Base-by-base conservation (phyloP, 2,797 vertebrate genomes). In the Neosalanx taihuensis region DNA sequence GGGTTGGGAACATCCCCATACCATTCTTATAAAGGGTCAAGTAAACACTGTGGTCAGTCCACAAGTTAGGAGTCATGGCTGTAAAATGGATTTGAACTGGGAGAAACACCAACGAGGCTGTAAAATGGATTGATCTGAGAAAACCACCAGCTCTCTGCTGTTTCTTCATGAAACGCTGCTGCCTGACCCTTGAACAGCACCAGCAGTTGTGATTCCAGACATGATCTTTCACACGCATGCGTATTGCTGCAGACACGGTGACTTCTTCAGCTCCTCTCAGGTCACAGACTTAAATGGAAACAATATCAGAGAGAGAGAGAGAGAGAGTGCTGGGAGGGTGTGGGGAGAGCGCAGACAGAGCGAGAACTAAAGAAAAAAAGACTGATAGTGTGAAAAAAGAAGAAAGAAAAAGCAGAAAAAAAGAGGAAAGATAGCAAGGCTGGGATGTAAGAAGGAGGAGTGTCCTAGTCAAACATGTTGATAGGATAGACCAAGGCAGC, bases 391-490 rank as follows among this genome's bases (percentile, higher is more conserved):
- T 6, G 29, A 62, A 0, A 62, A 33, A 35, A 51, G 49, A 51
- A 51, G 2, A 51, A 15, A 6, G 18, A 3, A 17, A 37, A 49
- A 17, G 26, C 26, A 6, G 18, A 63, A 18, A 63, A 7, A 35
- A 12, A 33, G 30, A 63, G 3, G 3, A 35, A 17, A 63, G 41
- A 15, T 0, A n/a, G 64, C 0, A 6, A 67, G 65, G 15, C 0
- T 26, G 41, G 20, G 41, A 67, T 46, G 72, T 76, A 53, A 75
- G 75, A 71, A 72, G 81, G 75, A 13, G 12, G 71, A 26, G 69
- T 83, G 70, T 76, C 29, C 35, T 84, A 84, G 78, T 89, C 81
- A 85, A 87, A 85, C 83, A 84, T 56, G 56, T 70, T 62, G 60
- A 79, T 81, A 83, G 58, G 53, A 67, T 75, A 80, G 73, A 78